Evolutionary conservation across 2,888 invertebrate genomes (phyloP).

Genomic region (Dugesia japonica): DNA sequence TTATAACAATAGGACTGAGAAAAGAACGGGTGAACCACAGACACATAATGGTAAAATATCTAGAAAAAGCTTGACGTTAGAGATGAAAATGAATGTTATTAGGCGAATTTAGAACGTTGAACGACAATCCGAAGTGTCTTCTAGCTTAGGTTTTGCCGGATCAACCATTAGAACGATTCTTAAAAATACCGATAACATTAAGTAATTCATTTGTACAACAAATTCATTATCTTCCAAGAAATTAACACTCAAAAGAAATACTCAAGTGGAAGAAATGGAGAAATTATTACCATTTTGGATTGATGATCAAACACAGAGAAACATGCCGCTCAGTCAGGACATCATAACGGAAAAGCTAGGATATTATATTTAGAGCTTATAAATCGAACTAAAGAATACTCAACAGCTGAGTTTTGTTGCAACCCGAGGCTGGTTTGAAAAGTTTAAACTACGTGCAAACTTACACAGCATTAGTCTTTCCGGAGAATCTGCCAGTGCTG

Average conservation of each 20-base stretch:
- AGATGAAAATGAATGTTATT: too few species aligned
- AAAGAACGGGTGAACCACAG: neutral
- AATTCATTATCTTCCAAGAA: neutral
- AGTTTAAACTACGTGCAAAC: too few species aligned
- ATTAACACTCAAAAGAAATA: neutral
- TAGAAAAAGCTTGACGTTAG: too few species aligned
- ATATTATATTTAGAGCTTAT: neutral
- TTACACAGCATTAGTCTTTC: too few species aligned
- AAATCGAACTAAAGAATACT: neutral
- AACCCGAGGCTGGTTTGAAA: too few species aligned
- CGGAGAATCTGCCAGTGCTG: too few species aligned
- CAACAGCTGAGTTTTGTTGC: neutral
- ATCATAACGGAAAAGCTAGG: neutral
- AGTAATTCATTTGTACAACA: neutral
- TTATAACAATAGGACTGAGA: neutral
- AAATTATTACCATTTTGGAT: neutral
- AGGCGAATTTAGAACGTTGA: neutral
- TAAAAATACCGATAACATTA: neutral
- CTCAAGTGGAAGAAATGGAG: too few species aligned
- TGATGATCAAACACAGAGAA: too few species aligned
- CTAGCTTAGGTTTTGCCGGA: neutral
- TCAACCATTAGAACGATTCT: neutral
- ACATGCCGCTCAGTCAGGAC: too few species aligned
- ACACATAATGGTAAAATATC: neutral
- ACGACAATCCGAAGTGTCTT: too few species aligned